Base-by-base conservation (phyloP, 2,797 vertebrate genomes). In the Gastrophryne carolinensis region DNA sequence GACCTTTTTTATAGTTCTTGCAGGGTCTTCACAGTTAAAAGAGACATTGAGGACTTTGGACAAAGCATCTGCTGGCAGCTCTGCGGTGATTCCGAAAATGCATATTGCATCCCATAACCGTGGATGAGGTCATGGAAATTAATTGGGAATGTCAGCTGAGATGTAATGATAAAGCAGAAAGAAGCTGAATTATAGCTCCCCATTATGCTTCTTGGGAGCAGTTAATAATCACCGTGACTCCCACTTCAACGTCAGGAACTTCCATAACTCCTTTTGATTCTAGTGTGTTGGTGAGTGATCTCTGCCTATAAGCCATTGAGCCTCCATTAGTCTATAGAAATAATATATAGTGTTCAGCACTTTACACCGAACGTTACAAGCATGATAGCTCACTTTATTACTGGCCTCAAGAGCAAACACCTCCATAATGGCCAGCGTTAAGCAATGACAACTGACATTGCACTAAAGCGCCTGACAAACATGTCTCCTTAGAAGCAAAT, bases 111-210 rank as follows among this genome's bases (percentile, higher is more conserved):
- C 75, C 75, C 75, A 77, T 78, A 78, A 78, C 75, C 47, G 68
- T 50, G 75, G 75, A 78, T 78, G 75, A 78, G 75, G 75, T 78
- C 75, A 78, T 78, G 75, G 62, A 78, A 78, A 78, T 78, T 66
- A 78, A 78, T 78, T 78, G 75, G 75, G 75, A 78, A 78, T 78
- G 75, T 78, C 75, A 78, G 62, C 68, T 60, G 61, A 78, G 75
- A 78, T 78, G 68, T 78, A 78, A 78, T 78, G 75, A 78, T 78
- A 78, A 78, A 78, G 75, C 75, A 78, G 68, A 78, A 72, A 78
- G 72, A 53, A 58, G 61, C 61, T 72, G 75, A 78, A 41, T 78
- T 78, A 78, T 78, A n/a, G 68, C 69, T 66, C 61, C 68, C 68
- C 75, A 78, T 78, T 78, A 78, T 78, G 75, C 68, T 78, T 78